Evolutionary conservation across 2,113 vertebrate species (phyloP).

Genomic region (Gallinago jamesoni): DNA sequence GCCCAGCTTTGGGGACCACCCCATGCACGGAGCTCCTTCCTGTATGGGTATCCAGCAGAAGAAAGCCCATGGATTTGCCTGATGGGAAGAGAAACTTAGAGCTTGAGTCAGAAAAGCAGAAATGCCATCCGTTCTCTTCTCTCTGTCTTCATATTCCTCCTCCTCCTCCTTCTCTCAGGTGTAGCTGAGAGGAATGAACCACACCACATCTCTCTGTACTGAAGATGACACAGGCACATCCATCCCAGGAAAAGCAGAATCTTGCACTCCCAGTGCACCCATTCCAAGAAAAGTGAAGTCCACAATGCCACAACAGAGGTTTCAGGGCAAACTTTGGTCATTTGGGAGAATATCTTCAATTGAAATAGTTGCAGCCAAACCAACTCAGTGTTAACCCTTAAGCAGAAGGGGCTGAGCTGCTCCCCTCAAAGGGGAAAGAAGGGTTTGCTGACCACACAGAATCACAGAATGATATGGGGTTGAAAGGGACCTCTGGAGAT

Average conservation of each 20-base stretch:
- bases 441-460: not conserved
- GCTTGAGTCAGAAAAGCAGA: not conserved
- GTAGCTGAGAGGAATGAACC: not conserved
- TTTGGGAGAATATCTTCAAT: not conserved
- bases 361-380: not conserved
- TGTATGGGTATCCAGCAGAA: not conserved
- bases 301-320: not conserved
- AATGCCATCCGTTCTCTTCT: not conserved
- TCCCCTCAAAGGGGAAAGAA: not conserved
- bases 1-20: not conserved
- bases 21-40: not conserved
- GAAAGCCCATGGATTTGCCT: not conserved
- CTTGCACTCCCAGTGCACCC: not conserved
- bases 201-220: not conserved
- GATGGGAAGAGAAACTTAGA: not conserved
- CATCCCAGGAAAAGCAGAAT: not conserved
- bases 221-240: rapidly evolving
- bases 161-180: not conserved
- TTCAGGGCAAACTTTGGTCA: not conserved
- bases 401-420: not conserved
- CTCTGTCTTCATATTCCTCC: not conserved
- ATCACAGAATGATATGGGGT: too few relatives aligned
- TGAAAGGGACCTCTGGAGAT: too few relatives aligned
- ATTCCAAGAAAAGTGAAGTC: not conserved
- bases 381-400: too few relatives aligned